A percentile compares a stretch with the other conserved stretches of the same genome.
Conservation (phyloP, 2,113 vertebrate genomes). For the Todiramphus chloris region DNA sequence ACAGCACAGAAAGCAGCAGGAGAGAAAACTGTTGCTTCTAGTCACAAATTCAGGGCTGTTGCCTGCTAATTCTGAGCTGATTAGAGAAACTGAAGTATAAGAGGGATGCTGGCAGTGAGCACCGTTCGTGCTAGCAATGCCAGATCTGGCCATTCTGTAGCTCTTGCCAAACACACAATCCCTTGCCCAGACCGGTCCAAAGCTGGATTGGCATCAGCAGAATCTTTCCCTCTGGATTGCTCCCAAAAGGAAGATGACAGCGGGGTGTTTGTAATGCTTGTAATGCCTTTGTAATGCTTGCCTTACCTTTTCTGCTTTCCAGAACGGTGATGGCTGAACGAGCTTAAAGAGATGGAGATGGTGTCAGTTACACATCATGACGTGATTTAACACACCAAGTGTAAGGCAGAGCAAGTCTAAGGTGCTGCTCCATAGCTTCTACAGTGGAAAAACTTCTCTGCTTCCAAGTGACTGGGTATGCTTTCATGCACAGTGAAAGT, state of each 20-base stretch:
- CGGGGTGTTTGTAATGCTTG: slow-evolving; percentile 41
- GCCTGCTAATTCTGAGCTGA: background rate
- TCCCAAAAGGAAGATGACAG: slow-evolving; percentile 45
- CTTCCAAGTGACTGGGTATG: background rate
- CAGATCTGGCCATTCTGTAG: slow-evolving; percentile 2
- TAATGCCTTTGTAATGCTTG: background rate
- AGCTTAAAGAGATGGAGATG: background rate
- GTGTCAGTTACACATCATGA: background rate
- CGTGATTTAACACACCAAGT: background rate
- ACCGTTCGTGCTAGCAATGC: background rate
- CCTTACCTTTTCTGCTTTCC: slow-evolving; percentile 26
- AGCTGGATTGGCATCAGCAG: slow-evolving; percentile 6
- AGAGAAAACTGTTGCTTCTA: slow-evolving; percentile 1
- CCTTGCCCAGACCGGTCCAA: background rate
- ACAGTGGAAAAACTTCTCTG: background rate
- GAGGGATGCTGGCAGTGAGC: background rate
- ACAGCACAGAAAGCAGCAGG: background rate
- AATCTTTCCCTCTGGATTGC: slow-evolving; percentile 29
- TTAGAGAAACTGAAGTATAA: background rate
- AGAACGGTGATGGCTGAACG: background rate
- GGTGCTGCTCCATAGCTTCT: background rate
- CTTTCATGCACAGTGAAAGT: background rate
- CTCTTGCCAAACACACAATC: slow-evolving; percentile 30
- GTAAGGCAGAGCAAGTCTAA: background rate
- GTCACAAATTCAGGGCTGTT: background rate